A percentile compares a stretch with the other conserved stretches of the same genome.
Evolutionary conservation across 2,888 invertebrate species (phyloP).

Genomic region (Amblyjoppa fuscipennis): DNA sequence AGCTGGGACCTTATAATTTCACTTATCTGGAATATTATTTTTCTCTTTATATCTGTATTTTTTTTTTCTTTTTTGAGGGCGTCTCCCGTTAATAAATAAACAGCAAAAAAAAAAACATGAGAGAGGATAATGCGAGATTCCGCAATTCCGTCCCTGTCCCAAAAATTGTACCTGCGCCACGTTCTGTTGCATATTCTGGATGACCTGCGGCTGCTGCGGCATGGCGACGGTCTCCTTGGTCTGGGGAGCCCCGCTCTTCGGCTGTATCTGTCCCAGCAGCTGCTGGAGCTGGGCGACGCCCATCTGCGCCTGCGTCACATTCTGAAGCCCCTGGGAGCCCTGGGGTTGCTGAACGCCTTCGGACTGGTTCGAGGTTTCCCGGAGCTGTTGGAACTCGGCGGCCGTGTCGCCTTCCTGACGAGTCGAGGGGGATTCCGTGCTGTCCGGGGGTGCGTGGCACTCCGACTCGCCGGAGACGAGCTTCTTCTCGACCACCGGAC

Average conservation of each 20-base stretch:
- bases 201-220: slow-evolving; percentile 64
- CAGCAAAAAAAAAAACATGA: no score
- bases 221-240: slow-evolving; percentile 72
- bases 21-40: no score
- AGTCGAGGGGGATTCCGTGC: background rate
- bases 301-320: slow-evolving; percentile 69
- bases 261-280: slow-evolving; percentile 52
- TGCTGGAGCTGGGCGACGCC: slow-evolving; percentile 54
- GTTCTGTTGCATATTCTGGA: slow-evolving; percentile 64
- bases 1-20: no score
- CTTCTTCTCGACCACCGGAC: slow-evolving; percentile 90
- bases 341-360: slow-evolving; percentile 65
- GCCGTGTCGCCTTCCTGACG: slow-evolving; percentile 25
- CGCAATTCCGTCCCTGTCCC: no score
- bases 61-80: no score
- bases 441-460: slow-evolving; percentile 13
- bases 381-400: background rate
- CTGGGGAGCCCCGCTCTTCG: slow-evolving; percentile 67
- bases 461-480: slow-evolving; percentile 78
- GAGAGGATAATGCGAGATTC: no score
- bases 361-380: background rate
- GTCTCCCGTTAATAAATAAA: no score
- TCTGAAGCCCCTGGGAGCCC: slow-evolving; percentile 67
- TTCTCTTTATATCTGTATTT: no score
- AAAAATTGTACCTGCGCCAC: slow-evolving; percentile 52